Evolutionary conservation across 2,888 invertebrate genomes (phyloP), one percentile per base, ranked within the genome.

Genomic region (Dryadula phaetusa): DNA sequence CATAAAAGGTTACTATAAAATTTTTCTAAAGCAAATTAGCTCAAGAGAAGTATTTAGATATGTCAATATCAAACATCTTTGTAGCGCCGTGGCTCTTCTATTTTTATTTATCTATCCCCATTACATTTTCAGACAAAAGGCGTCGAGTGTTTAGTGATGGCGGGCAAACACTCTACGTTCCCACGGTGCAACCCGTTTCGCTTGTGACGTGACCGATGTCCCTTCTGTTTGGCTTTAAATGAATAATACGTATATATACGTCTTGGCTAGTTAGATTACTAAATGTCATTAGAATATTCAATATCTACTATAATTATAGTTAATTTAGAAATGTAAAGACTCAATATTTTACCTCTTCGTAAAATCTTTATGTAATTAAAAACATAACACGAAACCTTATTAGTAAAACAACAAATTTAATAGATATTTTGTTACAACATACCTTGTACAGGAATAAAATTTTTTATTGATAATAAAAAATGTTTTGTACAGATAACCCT

Each of bases 101-200:
- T 83, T 80, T 78, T 83, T 91, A 88, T 90, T 90, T 92, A 83
- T 84, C 85, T 87, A 87, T 90, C 80, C 90, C 90, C 91, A 91
- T 92, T 90, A 92, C 85, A 84, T 87, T 89, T 88, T 88, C 82
- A 88, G 90, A 92, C 91, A 92, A 92, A 88, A 86, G 90, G 82
- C 84, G 80, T 89, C 78, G 83, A 92, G 92, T 91, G 90, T 92
- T 92, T 90, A 85, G 86, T 79, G 83, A 82, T 74, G 75, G 78
- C 81, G 81, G 82, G 82, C 85, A 92, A 91, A 92, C 78, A 91
- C 77, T 75, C 72, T 72, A 67, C 78, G 79, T 92, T 92, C 92
- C 86, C 92, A 92, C 92, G 73, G 68, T 69, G 69, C 70, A 72
- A 75, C 73, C 73, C 74, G 74, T 75, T 76, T 73, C 69, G 72